Evolutionary conservation across 2,113 vertebrate species (phyloP), one percentile per base, ranked within the genome.

Genomic region (Dicerorhinus sumatrensis): DNA sequence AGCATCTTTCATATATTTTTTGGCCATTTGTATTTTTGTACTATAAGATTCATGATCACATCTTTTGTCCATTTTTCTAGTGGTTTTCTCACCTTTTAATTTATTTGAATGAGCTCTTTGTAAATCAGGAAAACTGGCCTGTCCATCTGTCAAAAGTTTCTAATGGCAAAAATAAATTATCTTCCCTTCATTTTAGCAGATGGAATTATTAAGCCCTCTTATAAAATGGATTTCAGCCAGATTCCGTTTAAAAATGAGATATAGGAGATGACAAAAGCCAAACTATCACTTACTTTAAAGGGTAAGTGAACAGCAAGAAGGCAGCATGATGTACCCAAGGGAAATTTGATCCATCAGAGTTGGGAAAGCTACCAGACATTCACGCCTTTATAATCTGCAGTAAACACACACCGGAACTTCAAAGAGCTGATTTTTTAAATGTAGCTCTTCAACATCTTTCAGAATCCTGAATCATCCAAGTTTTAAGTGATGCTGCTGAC

Each of bases 191-290:
- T 93, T 39, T 86, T 81, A 89, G 77, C 72, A 96, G 62, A 85
- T 97, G 79, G 83, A 82, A 75, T 97, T 69, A 77, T 95, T 96
- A 96, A 96, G 42, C 13, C 82, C 56, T 82, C 42, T 88, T 79
- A 36, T 95, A 86, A 83, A 85, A 96, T 73, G 21, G 89, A 80
- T 94, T 96, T 95, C 76, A 89, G 16, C 31, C 75, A 67, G 72
- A 58, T 93, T 76, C 73, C 46, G 63, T 70, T 94, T 80, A n/a
- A 96, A 96, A 97, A 51, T 81, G 69, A 92, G 42, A 82, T 75
- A 36, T 8, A 75, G 36, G 67, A 80, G 67, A 89, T 67, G 56
- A 67, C 51, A 96, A 85, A 94, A 88, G 69, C 42, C 69, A 75
- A 93, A 81, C 77, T 75, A 17, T 56, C 58, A 83, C 27, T 79